Conservation (phyloP, 1,140 invertebrate species). For the Spodoptera frugiperda region DNA sequence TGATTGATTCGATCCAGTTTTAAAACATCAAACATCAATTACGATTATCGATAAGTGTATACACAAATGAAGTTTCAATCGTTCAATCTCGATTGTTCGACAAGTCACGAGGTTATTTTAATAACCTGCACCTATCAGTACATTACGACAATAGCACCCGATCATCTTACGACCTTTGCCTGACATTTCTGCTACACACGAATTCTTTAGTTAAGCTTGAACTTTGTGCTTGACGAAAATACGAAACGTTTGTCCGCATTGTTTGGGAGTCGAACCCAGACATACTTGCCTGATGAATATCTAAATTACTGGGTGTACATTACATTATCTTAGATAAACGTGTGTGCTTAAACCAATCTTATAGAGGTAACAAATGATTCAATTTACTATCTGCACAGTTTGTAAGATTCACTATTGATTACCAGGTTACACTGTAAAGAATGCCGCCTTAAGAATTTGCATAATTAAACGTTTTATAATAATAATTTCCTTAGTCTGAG, state of each 20-base stretch:
- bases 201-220: constrained; percentile 68
- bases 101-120: constrained; percentile 60
- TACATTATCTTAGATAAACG: neutral
- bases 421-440: neutral
- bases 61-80: constrained; percentile 54
- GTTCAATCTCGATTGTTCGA: constrained; percentile 57
- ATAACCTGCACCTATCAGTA: constrained; percentile 41
- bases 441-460: neutral
- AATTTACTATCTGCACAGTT: too few species aligned
- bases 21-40: constrained; percentile 16
- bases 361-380: too few species aligned
- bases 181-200: constrained; percentile 72
- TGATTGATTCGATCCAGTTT: neutral
- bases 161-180: constrained; percentile 68
- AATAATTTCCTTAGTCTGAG: constrained; percentile 9
- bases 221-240: constrained; percentile 64
- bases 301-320: constrained; percentile 13
- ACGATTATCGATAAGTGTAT: constrained; percentile 41
- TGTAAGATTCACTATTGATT: too few species aligned
- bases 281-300: constrained; percentile 12
- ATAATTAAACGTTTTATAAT: constrained; percentile 15
- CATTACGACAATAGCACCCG: constrained; percentile 58
- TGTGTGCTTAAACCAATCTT: too few species aligned
- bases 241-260: constrained; percentile 66
- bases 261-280: constrained; percentile 58